A percentile compares a stretch with the other conserved stretches of the same genome.
These are phyloP conservation scores for Marmota flaviventris DNA, from an alignment of 2,113 vertebrate species.

Conservation along the genomic window DNA sequence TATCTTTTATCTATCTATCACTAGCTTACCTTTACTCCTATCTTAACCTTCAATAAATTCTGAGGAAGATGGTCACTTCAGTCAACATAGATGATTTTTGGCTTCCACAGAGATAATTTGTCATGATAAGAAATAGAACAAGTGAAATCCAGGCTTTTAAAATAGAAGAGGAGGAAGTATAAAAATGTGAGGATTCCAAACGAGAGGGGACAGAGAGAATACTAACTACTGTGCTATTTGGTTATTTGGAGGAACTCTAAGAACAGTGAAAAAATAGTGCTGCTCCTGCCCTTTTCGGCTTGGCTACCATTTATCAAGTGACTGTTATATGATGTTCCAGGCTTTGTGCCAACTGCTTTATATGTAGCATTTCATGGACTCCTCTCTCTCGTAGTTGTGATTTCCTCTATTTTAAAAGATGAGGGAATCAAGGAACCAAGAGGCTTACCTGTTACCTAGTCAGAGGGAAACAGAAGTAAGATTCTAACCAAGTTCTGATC, in stretches of 20 bases:
- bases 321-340: background rate
- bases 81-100: background rate
- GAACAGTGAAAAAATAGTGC: background rate
- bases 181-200: background rate
- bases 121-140: constrained; percentile 1
- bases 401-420: constrained; percentile 40
- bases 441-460: background rate
- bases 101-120: constrained; percentile 33
- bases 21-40: background rate
- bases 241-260: background rate
- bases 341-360: background rate
- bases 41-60: background rate
- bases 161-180: background rate
- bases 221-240: background rate
- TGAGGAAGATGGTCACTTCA: background rate
- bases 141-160: background rate
- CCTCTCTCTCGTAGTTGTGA: background rate
- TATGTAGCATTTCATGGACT: background rate
- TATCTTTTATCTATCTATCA: background rate
- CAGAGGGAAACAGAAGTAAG: background rate
- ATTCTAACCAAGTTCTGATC: background rate
- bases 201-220: background rate
- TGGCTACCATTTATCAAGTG: constrained; percentile 24
- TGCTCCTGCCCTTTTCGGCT: background rate
- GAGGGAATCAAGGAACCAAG: background rate